These are phyloP conservation scores for Smutsia temminckii DNA, from an alignment of 2,797 vertebrate genomes.

Conservation along the genomic window DNA sequence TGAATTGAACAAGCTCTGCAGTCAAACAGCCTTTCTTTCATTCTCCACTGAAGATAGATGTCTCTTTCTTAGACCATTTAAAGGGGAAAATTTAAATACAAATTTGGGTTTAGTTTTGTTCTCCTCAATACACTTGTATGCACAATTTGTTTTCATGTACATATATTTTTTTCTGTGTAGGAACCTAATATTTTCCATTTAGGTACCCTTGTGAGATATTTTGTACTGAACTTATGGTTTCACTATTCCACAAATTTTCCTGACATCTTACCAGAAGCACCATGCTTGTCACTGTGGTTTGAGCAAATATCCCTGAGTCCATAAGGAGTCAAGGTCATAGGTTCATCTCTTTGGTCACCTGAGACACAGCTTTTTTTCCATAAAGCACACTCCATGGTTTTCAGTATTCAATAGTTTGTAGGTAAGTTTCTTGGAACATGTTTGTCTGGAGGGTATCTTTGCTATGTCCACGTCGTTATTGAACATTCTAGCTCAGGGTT, in stretches of 20 bases:
- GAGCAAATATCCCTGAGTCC: neutral
- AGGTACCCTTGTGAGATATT: neutral
- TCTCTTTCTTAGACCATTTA: constrained; percentile 15
- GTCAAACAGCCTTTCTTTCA: constrained; percentile 32
- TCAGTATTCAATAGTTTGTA: neutral
- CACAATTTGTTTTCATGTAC: neutral
- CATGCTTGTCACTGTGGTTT: neutral
- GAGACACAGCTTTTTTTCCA: neutral
- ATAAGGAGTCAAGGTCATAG: neutral
- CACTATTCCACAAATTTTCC: neutral
- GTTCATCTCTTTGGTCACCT: neutral
- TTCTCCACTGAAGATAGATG: constrained; percentile 28
- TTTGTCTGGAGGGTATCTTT: neutral
- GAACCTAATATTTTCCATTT: neutral
- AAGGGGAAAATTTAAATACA: constrained; percentile 3
- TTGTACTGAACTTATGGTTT: neutral
- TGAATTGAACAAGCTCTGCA: constrained; percentile 51
- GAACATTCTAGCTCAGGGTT: neutral
- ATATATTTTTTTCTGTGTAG: neutral
- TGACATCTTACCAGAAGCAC: neutral
- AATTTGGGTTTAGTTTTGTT: constrained; percentile 59
- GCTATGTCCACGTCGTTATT: neutral
- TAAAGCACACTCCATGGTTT: neutral
- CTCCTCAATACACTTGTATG: neutral
- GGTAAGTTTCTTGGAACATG: neutral